These are phyloP conservation scores for Mechanitis mazaeus DNA, from an alignment of 2,888 invertebrate species.

Conservation along the genomic window DNA sequence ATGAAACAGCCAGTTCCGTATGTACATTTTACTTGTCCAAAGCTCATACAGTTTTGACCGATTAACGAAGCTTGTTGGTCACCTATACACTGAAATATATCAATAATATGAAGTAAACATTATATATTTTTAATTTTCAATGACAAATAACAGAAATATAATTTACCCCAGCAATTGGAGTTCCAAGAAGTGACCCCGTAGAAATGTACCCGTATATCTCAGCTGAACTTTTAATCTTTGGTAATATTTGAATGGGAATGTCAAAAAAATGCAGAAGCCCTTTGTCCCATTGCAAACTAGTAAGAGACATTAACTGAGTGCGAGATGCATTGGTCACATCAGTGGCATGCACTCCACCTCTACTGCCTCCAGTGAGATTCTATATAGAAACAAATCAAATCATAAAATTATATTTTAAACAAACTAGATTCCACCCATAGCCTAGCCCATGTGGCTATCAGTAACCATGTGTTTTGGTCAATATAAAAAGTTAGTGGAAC, in stretches of 20 bases:
- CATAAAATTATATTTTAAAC: too few relatives aligned
- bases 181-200: slow-evolving; percentile 83
- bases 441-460: too few relatives aligned
- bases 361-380: slow-evolving; percentile 78
- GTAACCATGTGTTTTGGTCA: too few relatives aligned
- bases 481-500: too few relatives aligned
- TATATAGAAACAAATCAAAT: slow-evolving; percentile 36
- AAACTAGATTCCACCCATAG: too few relatives aligned
- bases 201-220: slow-evolving; percentile 92
- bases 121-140: background rate
- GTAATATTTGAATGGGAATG: slow-evolving; percentile 88
- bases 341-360: slow-evolving; percentile 85
- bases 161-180: slow-evolving; percentile 92
- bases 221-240: slow-evolving; percentile 92
- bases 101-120: background rate
- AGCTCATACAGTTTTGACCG: slow-evolving; percentile 92
- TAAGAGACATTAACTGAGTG: slow-evolving; percentile 96
- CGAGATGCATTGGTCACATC: slow-evolving; percentile 98
- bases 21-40: slow-evolving; percentile 95
- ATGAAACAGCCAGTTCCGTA: slow-evolving; percentile 97
- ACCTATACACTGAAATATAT: slow-evolving; percentile 84
- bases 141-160: slow-evolving; percentile 9
- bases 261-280: slow-evolving; percentile 91
- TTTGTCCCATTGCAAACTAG: slow-evolving; percentile 92
- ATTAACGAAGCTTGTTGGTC: slow-evolving; percentile 97